Evolutionary conservation across 2,797 vertebrate genomes (phyloP).

Genomic region (Pseudochromis fuscus): DNA sequence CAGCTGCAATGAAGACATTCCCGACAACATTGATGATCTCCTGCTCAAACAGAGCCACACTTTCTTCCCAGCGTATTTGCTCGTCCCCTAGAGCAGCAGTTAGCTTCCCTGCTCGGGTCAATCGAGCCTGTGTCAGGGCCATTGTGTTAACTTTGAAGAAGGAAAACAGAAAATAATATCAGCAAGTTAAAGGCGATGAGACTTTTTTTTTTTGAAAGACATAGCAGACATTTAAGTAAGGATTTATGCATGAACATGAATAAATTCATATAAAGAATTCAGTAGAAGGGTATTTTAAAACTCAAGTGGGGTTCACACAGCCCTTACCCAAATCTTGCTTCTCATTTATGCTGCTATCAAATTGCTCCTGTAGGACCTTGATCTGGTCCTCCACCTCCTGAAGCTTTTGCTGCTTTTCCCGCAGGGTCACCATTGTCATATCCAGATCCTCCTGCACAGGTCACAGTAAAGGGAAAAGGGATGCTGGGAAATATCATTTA

Average conservation of each 20-base stretch:
- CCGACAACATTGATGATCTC: slow-evolving; percentile 88
- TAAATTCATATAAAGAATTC: background rate
- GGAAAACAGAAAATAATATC: background rate
- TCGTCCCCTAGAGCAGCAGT: slow-evolving; percentile 88
- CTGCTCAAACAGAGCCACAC: slow-evolving; percentile 84
- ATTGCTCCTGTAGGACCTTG: slow-evolving; percentile 85
- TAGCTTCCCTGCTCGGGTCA: slow-evolving; percentile 87
- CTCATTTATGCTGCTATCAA: slow-evolving; percentile 85
- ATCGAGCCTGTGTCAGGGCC: slow-evolving; percentile 85
- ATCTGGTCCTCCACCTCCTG: slow-evolving; percentile 88
- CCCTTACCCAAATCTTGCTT: slow-evolving; percentile 86
- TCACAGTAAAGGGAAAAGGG: background rate
- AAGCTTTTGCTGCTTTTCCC: slow-evolving; percentile 87
- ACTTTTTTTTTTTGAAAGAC: no score
- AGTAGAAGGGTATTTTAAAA: background rate
- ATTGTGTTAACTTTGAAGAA: slow-evolving; percentile 82
- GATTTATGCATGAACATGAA: background rate
- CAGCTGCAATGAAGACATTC: slow-evolving; percentile 90
- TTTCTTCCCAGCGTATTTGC: slow-evolving; percentile 89
- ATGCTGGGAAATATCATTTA: background rate
- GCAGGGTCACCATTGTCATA: slow-evolving; percentile 85
- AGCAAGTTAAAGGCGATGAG: background rate
- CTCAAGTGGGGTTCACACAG: background rate
- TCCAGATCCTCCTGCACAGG: slow-evolving; percentile 87
- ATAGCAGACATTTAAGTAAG: no score